Evolutionary conservation across 1,140 invertebrate genomes (phyloP).

Genomic region (Marisa cornuarietis): DNA sequence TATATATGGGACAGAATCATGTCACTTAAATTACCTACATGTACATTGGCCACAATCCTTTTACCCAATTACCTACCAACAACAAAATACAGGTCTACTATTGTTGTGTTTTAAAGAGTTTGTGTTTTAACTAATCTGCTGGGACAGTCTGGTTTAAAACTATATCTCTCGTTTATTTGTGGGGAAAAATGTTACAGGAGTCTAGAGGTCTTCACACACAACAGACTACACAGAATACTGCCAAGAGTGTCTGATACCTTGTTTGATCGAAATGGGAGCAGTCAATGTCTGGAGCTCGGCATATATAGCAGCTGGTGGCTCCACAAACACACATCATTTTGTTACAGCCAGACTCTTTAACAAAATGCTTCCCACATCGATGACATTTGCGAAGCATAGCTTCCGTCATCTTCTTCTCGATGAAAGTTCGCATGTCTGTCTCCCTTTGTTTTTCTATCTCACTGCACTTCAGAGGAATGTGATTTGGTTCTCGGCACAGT

Average conservation of each 20-base stretch:
- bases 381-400: conserved; percentile 74
- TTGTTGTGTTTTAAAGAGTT: no score
- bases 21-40: no score
- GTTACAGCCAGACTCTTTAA: conserved; percentile 77
- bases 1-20: no score
- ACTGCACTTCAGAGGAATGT: conserved; percentile 73
- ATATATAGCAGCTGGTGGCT: conserved; percentile 77
- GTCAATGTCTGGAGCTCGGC: conserved; percentile 70
- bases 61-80: no score
- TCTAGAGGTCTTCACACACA: no score
- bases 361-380: conserved; percentile 71
- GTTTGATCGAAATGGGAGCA: conserved; percentile 72
- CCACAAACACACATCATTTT: conserved; percentile 78
- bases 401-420: conserved; percentile 76
- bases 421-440: conserved; percentile 69
- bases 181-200: no score
- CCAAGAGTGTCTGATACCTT: neutral
- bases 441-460: conserved; percentile 72
- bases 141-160: no score
- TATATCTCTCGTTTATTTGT: no score
- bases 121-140: no score
- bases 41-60: no score
- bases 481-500: conserved; percentile 72
- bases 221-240: no score
- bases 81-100: no score